These are phyloP conservation scores for Sebastes minor DNA, from an alignment of 2,797 vertebrate genomes.

Conservation along the genomic window DNA sequence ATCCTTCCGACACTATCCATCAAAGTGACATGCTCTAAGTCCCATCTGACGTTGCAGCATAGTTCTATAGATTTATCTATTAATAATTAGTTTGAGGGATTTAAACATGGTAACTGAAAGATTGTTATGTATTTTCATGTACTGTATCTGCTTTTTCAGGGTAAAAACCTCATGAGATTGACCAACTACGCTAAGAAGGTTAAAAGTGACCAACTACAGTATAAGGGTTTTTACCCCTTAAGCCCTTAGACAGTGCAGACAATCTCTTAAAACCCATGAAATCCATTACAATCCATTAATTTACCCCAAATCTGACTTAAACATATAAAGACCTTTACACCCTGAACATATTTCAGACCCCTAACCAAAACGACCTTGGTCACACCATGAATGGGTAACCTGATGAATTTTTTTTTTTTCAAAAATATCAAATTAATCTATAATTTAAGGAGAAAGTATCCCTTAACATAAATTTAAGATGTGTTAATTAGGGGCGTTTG, in stretches of 20 bases:
- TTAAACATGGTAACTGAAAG: no score
- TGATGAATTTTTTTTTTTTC: background rate
- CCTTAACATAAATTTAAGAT: background rate
- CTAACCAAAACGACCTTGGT: background rate
- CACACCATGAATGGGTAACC: background rate
- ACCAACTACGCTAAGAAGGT: background rate
- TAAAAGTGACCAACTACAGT: background rate
- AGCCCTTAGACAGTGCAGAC: background rate
- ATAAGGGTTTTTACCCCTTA: background rate
- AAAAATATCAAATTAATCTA: background rate
- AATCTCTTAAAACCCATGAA: background rate
- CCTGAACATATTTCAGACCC: background rate
- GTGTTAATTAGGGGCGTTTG: background rate
- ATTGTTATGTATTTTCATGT: background rate
- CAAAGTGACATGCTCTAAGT: background rate
- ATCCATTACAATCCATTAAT: background rate
- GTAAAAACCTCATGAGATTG: background rate
- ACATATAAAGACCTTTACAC: background rate
- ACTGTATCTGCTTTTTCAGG: background rate
- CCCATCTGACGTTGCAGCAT: background rate
- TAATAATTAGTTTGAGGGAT: background rate
- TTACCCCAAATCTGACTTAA: background rate
- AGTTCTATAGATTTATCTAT: background rate
- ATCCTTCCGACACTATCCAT: background rate
- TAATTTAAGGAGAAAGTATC: background rate